phyloP scores from a whole-genome alignment of 2,113 vertebrate genomes.

The Microcebus jonahi region DNA sequence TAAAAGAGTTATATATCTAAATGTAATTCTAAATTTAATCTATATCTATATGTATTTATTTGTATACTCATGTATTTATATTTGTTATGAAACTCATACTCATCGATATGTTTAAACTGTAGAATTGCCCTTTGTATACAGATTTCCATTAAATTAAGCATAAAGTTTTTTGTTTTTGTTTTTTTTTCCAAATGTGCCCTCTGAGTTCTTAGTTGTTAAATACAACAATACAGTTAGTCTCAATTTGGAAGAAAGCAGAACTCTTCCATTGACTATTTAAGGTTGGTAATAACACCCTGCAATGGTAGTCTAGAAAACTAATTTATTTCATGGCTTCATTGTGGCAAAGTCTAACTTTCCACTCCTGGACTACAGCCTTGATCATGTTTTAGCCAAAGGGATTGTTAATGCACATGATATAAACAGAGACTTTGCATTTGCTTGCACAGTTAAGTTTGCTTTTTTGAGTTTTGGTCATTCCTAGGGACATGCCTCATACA shows the following conservation, averaged over 20 bases:
- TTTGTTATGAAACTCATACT: constrained; percentile 27
- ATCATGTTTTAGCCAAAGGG: background rate
- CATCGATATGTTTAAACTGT: background rate
- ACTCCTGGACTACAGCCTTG: background rate
- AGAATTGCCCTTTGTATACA: constrained; percentile 15
- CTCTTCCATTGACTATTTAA: background rate
- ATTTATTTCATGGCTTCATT: background rate
- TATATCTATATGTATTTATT: background rate
- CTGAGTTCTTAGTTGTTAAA: constrained; percentile 27
- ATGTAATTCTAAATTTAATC: background rate
- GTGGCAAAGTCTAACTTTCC: background rate
- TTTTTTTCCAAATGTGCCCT: background rate
- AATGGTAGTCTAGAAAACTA: background rate
- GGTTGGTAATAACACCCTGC: background rate
- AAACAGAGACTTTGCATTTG: background rate
- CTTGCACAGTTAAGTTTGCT: background rate
- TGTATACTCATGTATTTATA: background rate
- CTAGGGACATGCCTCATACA: background rate
- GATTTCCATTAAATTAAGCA: background rate
- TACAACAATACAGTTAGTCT: background rate
- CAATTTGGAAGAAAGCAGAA: background rate
- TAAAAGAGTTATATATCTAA: background rate
- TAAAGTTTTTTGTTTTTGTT: background rate
- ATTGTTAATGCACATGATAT: background rate
- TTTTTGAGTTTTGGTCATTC: background rate